Base-by-base conservation (phyloP, 30 jellyfish, hydroid and myxozoan species). In the Aurelia sp. region DNA sequence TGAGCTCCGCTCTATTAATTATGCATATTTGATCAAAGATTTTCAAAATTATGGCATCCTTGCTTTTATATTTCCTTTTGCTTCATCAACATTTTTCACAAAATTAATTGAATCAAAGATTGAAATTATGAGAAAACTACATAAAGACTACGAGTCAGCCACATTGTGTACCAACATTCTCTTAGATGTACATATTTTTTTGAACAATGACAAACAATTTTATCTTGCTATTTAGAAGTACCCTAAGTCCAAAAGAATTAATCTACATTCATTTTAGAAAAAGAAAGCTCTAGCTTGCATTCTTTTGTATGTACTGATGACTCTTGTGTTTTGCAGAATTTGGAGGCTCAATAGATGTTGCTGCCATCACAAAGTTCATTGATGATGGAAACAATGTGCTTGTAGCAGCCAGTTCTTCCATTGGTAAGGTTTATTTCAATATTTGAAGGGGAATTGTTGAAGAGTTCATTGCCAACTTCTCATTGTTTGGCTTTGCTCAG, bases 301-400 rank as follows among this genome's bases (percentile, higher is more conserved):
- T n/a, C n/a, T n/a, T n/a, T n/a, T n/a, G n/a, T n/a, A n/a, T n/a
- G n/a, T n/a, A n/a, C 13, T 44, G 55, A 44, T 19, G 21, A 12
- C 74, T 74, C 41, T 7, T 17, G 0, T 66, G 22, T 44, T 40
- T 74, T 76, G 20, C 80, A 92, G 98, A 92, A 40, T 92, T 92
- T 92, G 98, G 98, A 58, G 98, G 98, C 5, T 78, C 96, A 62
- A 37, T 92, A 31, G 96, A 86, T 61, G 98, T 92, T 22, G 85
- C 94, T 13, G 92, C 98, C 61, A 86, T 92, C 55, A 92, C 96
- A 73, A 78, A 78, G 48, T 92, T 92, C 60, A 80, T 92, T 81
- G 98, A 92, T 66, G 91, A 84, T 73, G 98, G 98, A 9, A 95
- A 95, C 53, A 92, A 86, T 81, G 96, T 92, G 31, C 81, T 92